phyloP scores from a whole-genome alignment of 2,888 invertebrate species.

The Dolichopus griseipennis region DNA sequence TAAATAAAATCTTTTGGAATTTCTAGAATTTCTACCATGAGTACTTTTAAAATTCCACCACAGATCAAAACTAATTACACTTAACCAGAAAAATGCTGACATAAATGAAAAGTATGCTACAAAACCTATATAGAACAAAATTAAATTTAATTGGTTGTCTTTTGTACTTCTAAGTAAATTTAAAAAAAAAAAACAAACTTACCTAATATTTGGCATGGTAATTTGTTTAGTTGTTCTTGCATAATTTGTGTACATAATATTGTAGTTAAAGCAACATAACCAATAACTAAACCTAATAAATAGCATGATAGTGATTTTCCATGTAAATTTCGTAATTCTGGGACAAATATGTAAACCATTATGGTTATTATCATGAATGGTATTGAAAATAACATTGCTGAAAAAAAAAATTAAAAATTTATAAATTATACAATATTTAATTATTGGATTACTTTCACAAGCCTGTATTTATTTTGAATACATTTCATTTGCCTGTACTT shows the following conservation, averaged over 20 bases:
- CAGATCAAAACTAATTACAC: conserved; percentile 76
- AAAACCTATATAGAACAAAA: conserved; percentile 25
- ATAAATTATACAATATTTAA: too few relatives aligned
- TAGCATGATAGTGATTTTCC: conserved; percentile 67
- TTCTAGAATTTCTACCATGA: not conserved
- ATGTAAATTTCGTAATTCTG: conserved; percentile 60
- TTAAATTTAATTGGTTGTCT: not conserved
- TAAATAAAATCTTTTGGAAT: conserved; percentile 32
- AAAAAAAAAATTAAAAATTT: conserved; percentile 30
- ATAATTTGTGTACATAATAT: too few relatives aligned
- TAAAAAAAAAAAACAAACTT: not conserved
- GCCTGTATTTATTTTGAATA: too few relatives aligned
- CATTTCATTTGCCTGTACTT: too few relatives aligned
- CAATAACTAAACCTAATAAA: conserved; percentile 53
- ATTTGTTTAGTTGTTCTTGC: not conserved
- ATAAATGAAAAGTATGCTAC: conserved; percentile 58
- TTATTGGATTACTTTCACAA: too few relatives aligned
- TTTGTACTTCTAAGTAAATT: not conserved
- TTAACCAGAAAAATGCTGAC: conserved; percentile 75
- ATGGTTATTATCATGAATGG: conserved; percentile 61
- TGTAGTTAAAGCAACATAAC: conserved; percentile 40
- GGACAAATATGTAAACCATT: conserved; percentile 57
- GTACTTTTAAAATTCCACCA: conserved; percentile 49
- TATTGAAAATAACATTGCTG: conserved; percentile 60
- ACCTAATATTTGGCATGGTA: not conserved